These are phyloP conservation scores for Coreoperca whiteheadi DNA, from an alignment of 2,113 vertebrate genomes.

Conservation along the genomic window DNA sequence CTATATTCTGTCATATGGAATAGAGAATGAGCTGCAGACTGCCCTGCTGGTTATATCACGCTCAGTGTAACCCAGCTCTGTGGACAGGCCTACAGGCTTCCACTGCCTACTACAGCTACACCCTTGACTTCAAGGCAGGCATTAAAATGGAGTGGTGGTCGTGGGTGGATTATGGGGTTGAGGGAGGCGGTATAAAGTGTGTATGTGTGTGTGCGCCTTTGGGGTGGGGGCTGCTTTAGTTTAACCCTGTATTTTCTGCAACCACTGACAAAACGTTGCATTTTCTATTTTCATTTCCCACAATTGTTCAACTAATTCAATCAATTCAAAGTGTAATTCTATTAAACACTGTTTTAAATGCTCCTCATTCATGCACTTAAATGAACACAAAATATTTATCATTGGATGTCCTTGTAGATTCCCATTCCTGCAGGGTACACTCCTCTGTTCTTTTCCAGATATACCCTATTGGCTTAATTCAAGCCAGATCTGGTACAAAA, in stretches of 20 bases:
- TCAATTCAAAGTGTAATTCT: slow-evolving; percentile 1
- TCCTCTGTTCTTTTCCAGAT: slow-evolving; percentile 20
- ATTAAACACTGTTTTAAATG: background rate
- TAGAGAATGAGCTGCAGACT: slow-evolving; percentile 69
- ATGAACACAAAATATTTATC: slow-evolving; percentile 29
- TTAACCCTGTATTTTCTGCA: slow-evolving; percentile 67
- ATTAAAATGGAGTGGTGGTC: slow-evolving; percentile 77
- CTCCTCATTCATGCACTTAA: background rate
- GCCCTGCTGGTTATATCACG: slow-evolving; percentile 72
- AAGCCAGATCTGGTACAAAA: slow-evolving; percentile 3
- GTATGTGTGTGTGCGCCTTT: slow-evolving; percentile 44
- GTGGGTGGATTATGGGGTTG: slow-evolving; percentile 70
- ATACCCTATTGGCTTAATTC: slow-evolving; percentile 19
- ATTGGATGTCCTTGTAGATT: slow-evolving; percentile 39
- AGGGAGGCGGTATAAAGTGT: slow-evolving; percentile 45
- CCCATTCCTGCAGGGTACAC: background rate
- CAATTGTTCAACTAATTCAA: background rate
- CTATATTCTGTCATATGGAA: slow-evolving; percentile 73
- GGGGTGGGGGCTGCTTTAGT: slow-evolving; percentile 57
- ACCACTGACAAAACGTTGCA: slow-evolving; percentile 12
- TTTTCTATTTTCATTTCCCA: background rate
- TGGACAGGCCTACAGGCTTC: slow-evolving; percentile 78
- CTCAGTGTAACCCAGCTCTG: slow-evolving; percentile 62
- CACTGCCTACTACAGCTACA: slow-evolving; percentile 67
- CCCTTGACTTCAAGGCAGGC: slow-evolving; percentile 79